Evolutionary conservation across 2,888 invertebrate species (phyloP).

Genomic region (Macropis europaea): DNA sequence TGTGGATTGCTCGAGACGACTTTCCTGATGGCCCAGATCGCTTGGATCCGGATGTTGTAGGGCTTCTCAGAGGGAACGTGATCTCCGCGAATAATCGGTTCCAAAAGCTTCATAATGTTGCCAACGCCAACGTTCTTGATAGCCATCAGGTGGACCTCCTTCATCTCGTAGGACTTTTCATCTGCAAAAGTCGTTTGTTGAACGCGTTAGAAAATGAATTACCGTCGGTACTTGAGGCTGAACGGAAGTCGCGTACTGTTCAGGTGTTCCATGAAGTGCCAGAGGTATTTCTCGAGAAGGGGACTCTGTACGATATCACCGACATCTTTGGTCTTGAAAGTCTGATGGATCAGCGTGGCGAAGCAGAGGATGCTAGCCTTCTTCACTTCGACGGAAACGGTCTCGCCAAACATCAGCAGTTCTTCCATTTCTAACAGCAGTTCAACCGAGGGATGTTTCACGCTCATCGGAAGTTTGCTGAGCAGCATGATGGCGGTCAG

Average conservation of each 20-base stretch:
- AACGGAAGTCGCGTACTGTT: conserved; percentile 64
- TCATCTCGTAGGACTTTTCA: conserved; percentile 70
- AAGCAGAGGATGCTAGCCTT: conserved; percentile 79
- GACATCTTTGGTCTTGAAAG: conserved; percentile 53
- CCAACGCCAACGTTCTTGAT: conserved; percentile 79
- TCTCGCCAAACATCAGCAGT: conserved; percentile 66
- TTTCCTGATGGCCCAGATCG: conserved; percentile 78
- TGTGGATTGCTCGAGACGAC: conserved; percentile 65
- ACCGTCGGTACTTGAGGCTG: neutral
- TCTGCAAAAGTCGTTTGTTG: conserved; percentile 49
- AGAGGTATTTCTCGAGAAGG: conserved; percentile 69
- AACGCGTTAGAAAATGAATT: neutral
- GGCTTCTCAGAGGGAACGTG: conserved; percentile 61
- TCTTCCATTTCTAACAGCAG: conserved; percentile 75
- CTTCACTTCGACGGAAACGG: conserved; percentile 65
- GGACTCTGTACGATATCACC: conserved; percentile 6
- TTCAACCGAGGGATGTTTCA: conserved; percentile 77
- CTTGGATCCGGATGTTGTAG: conserved; percentile 76
- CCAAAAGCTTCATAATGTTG: conserved; percentile 76
- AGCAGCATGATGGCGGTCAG: conserved; percentile 74
- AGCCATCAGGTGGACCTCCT: conserved; percentile 79
- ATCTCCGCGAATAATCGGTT: conserved; percentile 78
- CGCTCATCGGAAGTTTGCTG: conserved; percentile 77
- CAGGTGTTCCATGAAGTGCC: conserved; percentile 71
- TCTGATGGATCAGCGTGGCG: conserved; percentile 78